These are phyloP conservation scores for Physocephala rufipes DNA, from an alignment of 2,888 invertebrate genomes.

Conservation along the genomic window DNA sequence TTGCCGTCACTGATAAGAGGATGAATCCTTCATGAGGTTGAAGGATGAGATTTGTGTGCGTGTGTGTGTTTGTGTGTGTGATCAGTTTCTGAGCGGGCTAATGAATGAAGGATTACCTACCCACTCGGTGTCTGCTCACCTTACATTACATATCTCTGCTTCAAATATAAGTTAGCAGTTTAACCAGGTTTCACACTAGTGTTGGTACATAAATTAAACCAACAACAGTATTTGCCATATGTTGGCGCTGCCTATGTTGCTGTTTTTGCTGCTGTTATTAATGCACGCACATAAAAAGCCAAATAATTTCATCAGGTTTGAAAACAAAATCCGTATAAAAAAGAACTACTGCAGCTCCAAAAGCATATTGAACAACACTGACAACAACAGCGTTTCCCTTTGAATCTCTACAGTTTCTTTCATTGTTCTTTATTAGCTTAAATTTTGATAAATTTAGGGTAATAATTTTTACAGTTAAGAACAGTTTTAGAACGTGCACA, in stretches of 20 bases:
- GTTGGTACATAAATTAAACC: slow-evolving; percentile 41
- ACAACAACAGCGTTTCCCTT: neutral
- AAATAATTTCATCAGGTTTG: neutral
- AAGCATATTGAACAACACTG: neutral
- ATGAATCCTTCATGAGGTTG: too few species aligned
- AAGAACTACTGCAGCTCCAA: neutral
- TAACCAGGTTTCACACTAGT: slow-evolving; percentile 30
- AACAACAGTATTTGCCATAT: slow-evolving; percentile 43
- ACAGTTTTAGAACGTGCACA: slow-evolving; percentile 37
- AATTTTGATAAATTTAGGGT: slow-evolving; percentile 20
- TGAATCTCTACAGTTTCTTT: slow-evolving; percentile 4
- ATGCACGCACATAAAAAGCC: slow-evolving; percentile 15
- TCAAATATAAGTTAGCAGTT: neutral
- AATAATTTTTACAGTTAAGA: slow-evolving; percentile 33
- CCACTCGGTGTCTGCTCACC: neutral
- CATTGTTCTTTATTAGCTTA: slow-evolving; percentile 24
- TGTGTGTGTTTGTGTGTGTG: too few species aligned
- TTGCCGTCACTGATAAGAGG: too few species aligned
- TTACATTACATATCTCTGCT: neutral
- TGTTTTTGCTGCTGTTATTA: neutral
- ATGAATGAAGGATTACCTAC: too few species aligned
- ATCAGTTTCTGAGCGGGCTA: too few species aligned
- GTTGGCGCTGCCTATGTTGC: slow-evolving; percentile 23
- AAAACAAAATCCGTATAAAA: neutral
- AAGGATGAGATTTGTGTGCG: too few species aligned